Evolutionary conservation across 2,113 vertebrate species (phyloP).

Genomic region (Paracanthobrama guichenoti): DNA sequence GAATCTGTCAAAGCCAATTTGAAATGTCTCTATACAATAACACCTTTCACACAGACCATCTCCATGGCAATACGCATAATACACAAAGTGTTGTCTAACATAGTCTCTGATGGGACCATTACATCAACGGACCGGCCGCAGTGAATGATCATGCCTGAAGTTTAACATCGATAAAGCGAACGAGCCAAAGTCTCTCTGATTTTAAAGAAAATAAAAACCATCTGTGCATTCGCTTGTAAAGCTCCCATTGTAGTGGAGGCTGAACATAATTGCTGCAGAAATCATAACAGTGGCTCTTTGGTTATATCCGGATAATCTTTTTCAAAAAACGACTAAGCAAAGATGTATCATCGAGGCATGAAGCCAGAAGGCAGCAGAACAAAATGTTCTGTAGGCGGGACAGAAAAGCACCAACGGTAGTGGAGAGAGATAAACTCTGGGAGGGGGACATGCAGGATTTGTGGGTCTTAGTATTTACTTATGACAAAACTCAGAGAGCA

Average conservation of each 20-base stretch:
- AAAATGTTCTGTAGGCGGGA: conserved; percentile 47
- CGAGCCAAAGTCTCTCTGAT: neutral
- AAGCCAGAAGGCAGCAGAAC: conserved; percentile 61
- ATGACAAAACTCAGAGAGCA: conserved; percentile 46
- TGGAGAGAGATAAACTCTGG: conserved; percentile 35
- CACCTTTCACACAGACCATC: neutral
- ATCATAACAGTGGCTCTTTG: neutral
- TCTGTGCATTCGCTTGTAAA: neutral
- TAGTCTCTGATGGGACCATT: neutral
- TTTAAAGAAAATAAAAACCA: conserved; percentile 1
- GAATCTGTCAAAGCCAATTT: neutral
- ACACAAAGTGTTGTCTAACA: neutral
- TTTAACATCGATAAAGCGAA: neutral
- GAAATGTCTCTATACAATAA: neutral
- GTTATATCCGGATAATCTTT: conserved; percentile 44
- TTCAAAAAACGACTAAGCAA: conserved; percentile 57
- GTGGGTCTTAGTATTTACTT: conserved; percentile 47
- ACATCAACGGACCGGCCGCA: neutral
- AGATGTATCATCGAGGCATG: conserved; percentile 54
- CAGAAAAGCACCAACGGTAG: conserved; percentile 18
- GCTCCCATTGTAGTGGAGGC: neutral
- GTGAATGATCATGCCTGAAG: neutral
- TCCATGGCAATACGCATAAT: neutral
- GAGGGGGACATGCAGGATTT: conserved; percentile 12
- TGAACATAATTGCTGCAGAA: neutral